phyloP scores from a whole-genome alignment of 2,797 vertebrate genomes.

The Pseudomugil tenellus region DNA sequence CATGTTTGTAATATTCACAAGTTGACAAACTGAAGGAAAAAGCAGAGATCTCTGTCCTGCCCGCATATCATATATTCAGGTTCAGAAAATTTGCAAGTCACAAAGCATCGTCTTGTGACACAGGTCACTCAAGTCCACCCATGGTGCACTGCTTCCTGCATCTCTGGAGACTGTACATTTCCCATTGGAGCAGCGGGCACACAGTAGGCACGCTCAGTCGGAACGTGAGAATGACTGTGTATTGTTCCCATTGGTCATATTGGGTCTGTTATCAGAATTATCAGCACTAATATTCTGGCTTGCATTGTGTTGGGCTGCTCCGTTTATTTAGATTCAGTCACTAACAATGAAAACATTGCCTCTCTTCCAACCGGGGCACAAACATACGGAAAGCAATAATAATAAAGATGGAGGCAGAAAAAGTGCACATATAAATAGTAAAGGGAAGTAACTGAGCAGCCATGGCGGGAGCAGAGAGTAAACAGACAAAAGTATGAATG shows the following conservation, averaged over 20 bases:
- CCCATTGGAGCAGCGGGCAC: conserved; percentile 65
- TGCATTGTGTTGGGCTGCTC: conserved; percentile 76
- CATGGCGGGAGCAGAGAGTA: conserved; percentile 62
- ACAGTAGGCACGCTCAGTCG: conserved; percentile 69
- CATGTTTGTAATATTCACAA: background rate
- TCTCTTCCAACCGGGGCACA: conserved; percentile 69
- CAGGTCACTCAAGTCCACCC: conserved; percentile 57
- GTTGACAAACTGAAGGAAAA: background rate
- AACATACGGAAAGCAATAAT: conserved; percentile 81
- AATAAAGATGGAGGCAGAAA: conserved; percentile 77
- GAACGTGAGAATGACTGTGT: conserved; percentile 69
- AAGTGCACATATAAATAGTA: conserved; percentile 76
- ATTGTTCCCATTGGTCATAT: conserved; percentile 77
- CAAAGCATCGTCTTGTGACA: conserved; percentile 31
- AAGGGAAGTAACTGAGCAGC: conserved; percentile 74
- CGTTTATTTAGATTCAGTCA: conserved; percentile 78
- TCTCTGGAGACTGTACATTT: conserved; percentile 49
- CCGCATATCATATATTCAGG: background rate
- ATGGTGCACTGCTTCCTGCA: conserved; percentile 43
- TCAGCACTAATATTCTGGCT: conserved; percentile 72
- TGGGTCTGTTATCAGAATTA: conserved; percentile 69
- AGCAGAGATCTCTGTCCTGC: background rate
- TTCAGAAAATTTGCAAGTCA: conserved; percentile 16
- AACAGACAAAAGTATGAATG: conserved; percentile 81
- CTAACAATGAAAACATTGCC: conserved; percentile 79